Base-by-base conservation (phyloP, 1,140 invertebrate genomes). In the Orussus abietinus region DNA sequence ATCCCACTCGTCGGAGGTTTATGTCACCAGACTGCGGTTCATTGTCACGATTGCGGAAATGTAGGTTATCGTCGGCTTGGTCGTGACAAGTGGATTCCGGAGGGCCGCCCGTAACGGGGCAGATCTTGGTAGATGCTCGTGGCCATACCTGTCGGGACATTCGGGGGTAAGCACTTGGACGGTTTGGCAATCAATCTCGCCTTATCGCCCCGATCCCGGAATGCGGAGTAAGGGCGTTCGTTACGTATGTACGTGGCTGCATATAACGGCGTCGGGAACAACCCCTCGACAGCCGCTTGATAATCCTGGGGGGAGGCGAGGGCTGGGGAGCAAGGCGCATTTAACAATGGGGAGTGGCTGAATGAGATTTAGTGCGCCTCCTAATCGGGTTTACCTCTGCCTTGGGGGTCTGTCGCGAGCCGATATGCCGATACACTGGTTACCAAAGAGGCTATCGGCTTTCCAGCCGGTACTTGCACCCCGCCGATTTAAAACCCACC, bases 361-460 rank as follows among this genome's bases (percentile, higher is more conserved):
- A 59, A 50, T 55, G 53, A 53, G 56, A 59, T 55, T 59, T 58
- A 59, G 49, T 42, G 32, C 45, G 30, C 35, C 39, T 46, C 44
- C 44, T 59, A 58, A 59, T 55, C 57, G 55, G 47, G 50, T 59
- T 49, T 58, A 42, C 44, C 48, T 47, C 41, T 25, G 32, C 44
- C 32, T 51, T 37, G 46, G 28, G 45, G 34, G 31, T 15, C 39
- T 50, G 47, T 47, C 43, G 34, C 47, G 7, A 17, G 43, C 48
- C 45, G 46, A 42, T 49, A 43, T 20, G 32, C 18, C 33, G 19
- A 38, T 31, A 44, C 14, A 5, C 12, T n/a, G n/a, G 22, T 6
- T 25, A 6, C n/a, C 6, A 25, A n/a, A 25, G 22, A 25, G 22
- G 22, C n/a, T 7, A n/a, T 6, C 22, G 22, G n/a, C 6, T n/a